Evolutionary conservation across 2,113 vertebrate genomes (phyloP).

Genomic region (Phyllopteryx taeniolatus): DNA sequence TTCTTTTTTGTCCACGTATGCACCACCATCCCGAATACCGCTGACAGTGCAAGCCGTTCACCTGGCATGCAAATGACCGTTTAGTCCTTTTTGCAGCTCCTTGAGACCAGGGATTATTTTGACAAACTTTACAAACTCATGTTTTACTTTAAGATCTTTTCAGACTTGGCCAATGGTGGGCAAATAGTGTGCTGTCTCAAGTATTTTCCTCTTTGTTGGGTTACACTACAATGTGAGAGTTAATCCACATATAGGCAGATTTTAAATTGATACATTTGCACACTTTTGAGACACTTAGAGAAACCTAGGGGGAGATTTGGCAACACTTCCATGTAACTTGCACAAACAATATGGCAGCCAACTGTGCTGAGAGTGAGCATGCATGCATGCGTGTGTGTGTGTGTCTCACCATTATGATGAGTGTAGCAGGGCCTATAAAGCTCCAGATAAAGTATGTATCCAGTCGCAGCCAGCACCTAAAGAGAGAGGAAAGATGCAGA

Average conservation of each 20-base stretch:
- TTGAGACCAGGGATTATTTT: no score
- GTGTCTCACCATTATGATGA: conserved; percentile 96
- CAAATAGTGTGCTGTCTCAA: background rate
- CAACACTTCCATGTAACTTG: conserved; percentile 24
- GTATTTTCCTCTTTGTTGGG: conserved; percentile 31
- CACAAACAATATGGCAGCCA: conserved; percentile 10
- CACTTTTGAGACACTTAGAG: background rate
- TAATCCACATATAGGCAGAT: conserved; percentile 40
- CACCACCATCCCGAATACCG: no score
- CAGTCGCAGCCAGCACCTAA: conserved; percentile 96
- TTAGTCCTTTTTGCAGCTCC: no score
- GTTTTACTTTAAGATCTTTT: no score
- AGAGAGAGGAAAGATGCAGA: conserved; percentile 46
- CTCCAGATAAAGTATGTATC: conserved; percentile 99
- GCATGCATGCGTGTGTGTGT: conserved; percentile 11
- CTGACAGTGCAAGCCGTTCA: no score
- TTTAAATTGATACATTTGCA: conserved; percentile 25
- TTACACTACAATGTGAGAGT: conserved; percentile 25
- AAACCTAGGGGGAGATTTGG: conserved; percentile 28
- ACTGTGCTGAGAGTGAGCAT: conserved; percentile 14
- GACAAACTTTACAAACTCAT: no score
- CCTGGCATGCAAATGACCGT: no score
- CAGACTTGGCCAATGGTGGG: no score
- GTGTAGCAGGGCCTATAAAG: conserved; percentile 97
- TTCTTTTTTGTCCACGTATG: no score